Percentiles rank a stretch among this genome's conserved stretches.
Conservation (phyloP, 2,113 vertebrate genomes). For the Syrmaticus mikado region DNA sequence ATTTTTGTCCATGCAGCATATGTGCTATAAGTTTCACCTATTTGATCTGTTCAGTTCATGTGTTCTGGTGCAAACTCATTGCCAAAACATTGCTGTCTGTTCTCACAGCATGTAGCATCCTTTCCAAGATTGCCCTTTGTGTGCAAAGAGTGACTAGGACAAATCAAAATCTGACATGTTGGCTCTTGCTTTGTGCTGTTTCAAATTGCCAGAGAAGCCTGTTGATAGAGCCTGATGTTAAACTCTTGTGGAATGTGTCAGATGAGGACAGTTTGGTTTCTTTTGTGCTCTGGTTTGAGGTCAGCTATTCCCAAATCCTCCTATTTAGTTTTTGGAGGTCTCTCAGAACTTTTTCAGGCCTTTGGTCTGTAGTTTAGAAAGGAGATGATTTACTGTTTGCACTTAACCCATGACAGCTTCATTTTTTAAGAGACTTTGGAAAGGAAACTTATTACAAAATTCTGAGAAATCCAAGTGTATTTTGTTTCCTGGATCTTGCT, state of each 20-base stretch:
- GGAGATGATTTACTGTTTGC: background rate
- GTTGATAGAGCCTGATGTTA: background rate
- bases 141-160: background rate
- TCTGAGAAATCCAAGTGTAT: background rate
- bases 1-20: background rate
- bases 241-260: background rate
- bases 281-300: background rate
- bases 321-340: background rate
- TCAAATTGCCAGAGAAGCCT: conserved; percentile 3
- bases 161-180: background rate
- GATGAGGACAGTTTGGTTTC: background rate
- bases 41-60: background rate
- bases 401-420: fast-evolving
- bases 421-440: background rate
- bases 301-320: background rate
- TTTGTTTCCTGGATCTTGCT: background rate
- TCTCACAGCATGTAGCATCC: background rate
- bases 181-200: conserved; percentile 36
- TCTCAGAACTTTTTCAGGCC: background rate
- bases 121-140: background rate
- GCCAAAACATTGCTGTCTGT: fast-evolving
- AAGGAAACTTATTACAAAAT: background rate
- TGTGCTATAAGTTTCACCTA: background rate
- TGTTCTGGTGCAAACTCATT: background rate
- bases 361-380: background rate